phyloP scores from a whole-genome alignment of 2,797 vertebrate species.

The Mus caroli region DNA sequence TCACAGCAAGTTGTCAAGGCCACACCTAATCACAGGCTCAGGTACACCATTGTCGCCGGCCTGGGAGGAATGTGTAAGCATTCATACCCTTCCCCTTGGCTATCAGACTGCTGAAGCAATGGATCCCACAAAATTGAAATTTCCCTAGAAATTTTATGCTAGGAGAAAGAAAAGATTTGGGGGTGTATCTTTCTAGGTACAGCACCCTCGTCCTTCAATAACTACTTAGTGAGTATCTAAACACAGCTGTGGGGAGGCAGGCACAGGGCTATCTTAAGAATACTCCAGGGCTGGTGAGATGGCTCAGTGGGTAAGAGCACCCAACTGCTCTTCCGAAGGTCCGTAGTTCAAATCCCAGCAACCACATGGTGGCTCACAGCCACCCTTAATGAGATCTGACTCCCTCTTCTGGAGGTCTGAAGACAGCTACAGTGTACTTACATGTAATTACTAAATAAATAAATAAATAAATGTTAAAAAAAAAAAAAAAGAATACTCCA shows the following conservation, averaged over 20 bases:
- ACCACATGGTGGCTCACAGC: no score
- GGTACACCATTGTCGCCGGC: background rate
- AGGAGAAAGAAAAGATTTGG: background rate
- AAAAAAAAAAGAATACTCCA: no score
- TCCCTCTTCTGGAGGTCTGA: no score
- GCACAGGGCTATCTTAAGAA: background rate
- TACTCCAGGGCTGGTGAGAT: no score
- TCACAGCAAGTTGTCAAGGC: background rate
- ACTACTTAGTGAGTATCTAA: background rate
- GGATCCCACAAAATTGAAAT: no score
- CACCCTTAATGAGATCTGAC: no score
- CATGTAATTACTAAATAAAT: no score
- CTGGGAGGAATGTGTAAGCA: background rate
- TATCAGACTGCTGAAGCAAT: background rate
- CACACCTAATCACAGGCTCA: background rate
- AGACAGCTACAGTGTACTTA: no score
- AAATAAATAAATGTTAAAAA: no score
- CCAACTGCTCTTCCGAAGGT: no score
- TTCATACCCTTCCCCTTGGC: background rate
- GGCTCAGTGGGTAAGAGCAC: no score
- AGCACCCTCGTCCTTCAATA: accelerated
- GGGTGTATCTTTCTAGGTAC: background rate
- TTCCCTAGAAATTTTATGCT: background rate
- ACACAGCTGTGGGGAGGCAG: background rate
- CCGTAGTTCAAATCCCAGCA: no score